Evolutionary conservation across 2,888 invertebrate genomes (phyloP).

Genomic region (Schrankia costaestrigalis): DNA sequence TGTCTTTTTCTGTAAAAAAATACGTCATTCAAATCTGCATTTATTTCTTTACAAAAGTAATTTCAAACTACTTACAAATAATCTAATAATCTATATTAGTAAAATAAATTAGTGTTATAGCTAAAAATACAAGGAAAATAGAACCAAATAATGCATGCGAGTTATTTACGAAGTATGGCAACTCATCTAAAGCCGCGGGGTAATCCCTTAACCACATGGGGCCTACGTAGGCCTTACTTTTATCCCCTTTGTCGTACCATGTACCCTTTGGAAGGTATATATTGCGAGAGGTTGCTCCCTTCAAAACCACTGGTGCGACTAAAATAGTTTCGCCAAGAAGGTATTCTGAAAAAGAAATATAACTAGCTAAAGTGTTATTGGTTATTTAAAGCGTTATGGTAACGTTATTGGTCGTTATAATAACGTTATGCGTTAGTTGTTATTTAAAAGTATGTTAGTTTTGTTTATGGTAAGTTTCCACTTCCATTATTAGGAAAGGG

Average conservation of each 20-base stretch:
- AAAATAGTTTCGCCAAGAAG: constrained; percentile 88
- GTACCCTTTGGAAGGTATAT: constrained; percentile 88
- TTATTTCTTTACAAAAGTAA: no score
- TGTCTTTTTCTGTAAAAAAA: not conserved
- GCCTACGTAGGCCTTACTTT: constrained; percentile 68
- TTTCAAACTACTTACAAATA: no score
- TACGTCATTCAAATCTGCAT: no score
- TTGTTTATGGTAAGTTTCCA: no score
- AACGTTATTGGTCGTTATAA: no score
- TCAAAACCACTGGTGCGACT: constrained; percentile 87
- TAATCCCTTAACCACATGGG: constrained; percentile 83
- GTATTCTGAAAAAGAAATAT: constrained; percentile 82
- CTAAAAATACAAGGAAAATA: constrained; percentile 36
- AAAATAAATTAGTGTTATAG: no score
- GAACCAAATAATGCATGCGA: constrained; percentile 27
- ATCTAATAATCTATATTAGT: no score
- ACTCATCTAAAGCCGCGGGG: constrained; percentile 82
- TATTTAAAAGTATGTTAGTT: no score
- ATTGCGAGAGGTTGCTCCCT: constrained; percentile 82
- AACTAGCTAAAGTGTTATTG: no score
- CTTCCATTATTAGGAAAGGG: no score
- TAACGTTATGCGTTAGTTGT: no score
- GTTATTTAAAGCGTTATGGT: no score
- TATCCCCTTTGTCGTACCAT: constrained; percentile 84
- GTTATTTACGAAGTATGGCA: constrained; percentile 84